A percentile compares a stretch with the other conserved stretches of the same genome.
phyloP scores from a whole-genome alignment of 2,113 vertebrate species.

The Hydrochoerus hydrochaeris region DNA sequence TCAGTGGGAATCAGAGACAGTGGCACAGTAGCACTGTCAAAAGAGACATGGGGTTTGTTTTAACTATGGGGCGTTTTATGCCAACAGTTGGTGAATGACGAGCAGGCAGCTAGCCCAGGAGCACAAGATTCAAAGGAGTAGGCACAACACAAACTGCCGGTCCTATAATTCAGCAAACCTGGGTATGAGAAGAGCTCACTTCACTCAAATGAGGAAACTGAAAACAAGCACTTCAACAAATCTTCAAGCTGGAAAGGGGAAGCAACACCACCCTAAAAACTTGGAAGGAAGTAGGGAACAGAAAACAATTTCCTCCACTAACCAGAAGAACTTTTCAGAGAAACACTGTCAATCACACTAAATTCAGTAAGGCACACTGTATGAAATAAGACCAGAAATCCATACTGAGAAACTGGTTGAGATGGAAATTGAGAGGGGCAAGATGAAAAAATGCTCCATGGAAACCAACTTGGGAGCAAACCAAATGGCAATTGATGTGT shows the following conservation, averaged over 20 bases:
- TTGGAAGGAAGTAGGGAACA: too few relatives aligned
- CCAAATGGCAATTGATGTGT: fast-evolving
- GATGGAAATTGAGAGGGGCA: not conserved
- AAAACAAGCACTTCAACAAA: fast-evolving
- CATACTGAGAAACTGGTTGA: not conserved
- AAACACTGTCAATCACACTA: fast-evolving
- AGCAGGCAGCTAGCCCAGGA: fast-evolving
- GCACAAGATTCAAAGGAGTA: fast-evolving
- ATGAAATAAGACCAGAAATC: not conserved
- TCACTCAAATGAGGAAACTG: fast-evolving
- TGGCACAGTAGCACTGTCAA: too few relatives aligned
- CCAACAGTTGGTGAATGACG: fast-evolving
- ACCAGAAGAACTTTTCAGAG: not conserved
- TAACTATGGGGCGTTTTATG: too few relatives aligned
- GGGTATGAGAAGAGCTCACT: not conserved
- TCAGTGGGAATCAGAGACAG: not conserved
- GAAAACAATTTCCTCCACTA: not conserved
- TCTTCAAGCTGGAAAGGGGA: fast-evolving
- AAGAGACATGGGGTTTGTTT: fast-evolving
- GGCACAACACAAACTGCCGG: fast-evolving
- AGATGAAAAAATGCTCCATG: not conserved
- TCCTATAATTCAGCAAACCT: fast-evolving
- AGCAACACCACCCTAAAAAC: fast-evolving
- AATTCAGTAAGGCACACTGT: not conserved
- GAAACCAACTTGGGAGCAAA: fast-evolving